Evolutionary conservation across 2,888 invertebrate species (phyloP), one percentile per base, ranked within the genome.

Genomic region (Trachelus troglodyta): DNA sequence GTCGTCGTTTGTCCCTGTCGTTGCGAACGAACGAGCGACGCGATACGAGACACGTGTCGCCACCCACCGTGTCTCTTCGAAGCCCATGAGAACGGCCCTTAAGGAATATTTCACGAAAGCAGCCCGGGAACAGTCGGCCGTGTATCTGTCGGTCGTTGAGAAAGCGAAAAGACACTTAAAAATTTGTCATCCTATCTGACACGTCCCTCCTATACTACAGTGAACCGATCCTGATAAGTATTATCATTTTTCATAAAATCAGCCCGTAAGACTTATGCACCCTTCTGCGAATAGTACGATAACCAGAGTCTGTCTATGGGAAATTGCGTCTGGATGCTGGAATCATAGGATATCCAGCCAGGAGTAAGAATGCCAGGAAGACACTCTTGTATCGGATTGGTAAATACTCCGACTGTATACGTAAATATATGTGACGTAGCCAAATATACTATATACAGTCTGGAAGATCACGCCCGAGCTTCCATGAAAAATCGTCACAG

Each of bases 11-110:
- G 35, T 35, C 35, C 71, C 71, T 71, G 34, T 71, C 71, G 31
- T 1, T 11, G 23, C 11, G 31, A 1, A 76, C 34, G 73, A 73
- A 69, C 35, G 71, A 77, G 79, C 80, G 80, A 79, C 77, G 76
- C 77, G 80, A 69, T 74, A 69, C 69, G 74, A 79, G 68, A 80
- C 79, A 76, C 34, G 74, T 79, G 77, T 35, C 74, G 75, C 71
- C 71, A 71, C 71, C 71, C 71, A 71, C 31, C 11, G 15, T 23
- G 71, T 31, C 69, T 69, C 69, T 15, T 12, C 23, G 56, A 15
- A 23, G 9, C 6, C 2, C 56, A 56, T 56, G 56, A 56, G 56
- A 56, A 56, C 15, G 0, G 15, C 40, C 40, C 40, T 23, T 56
- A 9, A 23, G 23, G 56, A 56, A 56, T 56, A 56, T 9, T 56